These are phyloP conservation scores for Malacoraja senta DNA, from an alignment of 2,797 vertebrate species.

Conservation along the genomic window DNA sequence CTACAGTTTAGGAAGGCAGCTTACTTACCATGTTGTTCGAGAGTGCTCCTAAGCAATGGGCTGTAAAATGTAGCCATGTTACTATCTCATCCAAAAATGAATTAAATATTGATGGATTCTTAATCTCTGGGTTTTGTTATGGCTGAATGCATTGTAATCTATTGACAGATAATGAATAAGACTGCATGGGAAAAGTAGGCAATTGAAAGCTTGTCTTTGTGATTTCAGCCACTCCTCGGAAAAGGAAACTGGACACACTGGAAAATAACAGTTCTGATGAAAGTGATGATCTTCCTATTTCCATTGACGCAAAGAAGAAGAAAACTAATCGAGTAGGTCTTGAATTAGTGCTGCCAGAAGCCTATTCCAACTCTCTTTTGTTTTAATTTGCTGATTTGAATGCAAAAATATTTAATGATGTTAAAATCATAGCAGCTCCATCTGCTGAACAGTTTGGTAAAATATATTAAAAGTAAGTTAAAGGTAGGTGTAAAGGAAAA, in stretches of 20 bases:
- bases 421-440: background rate
- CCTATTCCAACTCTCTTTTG: background rate
- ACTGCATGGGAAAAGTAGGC: background rate
- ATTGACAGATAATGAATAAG: background rate
- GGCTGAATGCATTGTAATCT: too few relatives aligned
- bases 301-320: background rate
- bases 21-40: too few relatives aligned
- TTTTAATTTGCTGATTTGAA: background rate
- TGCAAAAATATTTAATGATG: background rate
- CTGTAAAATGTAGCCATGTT: too few relatives aligned
- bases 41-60: too few relatives aligned
- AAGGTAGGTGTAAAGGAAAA: background rate
- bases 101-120: too few relatives aligned
- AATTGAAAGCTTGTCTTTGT: slow-evolving; percentile 16
- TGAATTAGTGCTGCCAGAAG: background rate
- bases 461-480: too few relatives aligned
- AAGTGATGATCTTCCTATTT: slow-evolving; percentile 38
- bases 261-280: slow-evolving; percentile 54
- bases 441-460: background rate
- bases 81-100: too few relatives aligned
- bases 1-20: too few relatives aligned
- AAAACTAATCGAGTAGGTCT: slow-evolving; percentile 34
- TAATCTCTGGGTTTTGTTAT: too few relatives aligned
- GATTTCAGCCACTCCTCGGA: slow-evolving; percentile 49
- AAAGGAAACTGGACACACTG: slow-evolving; percentile 63